Evolutionary conservation across 2,797 vertebrate species (phyloP).

Genomic region (Paedocypris micromegethes): DNA sequence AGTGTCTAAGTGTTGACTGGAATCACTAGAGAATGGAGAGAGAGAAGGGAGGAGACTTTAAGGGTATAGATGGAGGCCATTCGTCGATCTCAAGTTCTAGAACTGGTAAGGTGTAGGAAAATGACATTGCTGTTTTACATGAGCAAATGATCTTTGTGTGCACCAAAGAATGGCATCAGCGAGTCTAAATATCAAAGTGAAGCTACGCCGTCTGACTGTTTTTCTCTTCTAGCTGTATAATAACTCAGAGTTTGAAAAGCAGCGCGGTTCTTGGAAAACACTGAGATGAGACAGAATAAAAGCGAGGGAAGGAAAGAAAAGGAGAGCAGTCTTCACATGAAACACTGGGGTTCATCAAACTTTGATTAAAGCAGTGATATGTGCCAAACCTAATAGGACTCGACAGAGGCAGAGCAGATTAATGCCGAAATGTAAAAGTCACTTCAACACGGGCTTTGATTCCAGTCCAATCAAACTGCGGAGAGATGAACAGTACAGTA

Average conservation of each 20-base stretch:
- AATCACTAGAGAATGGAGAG: conserved; percentile 11
- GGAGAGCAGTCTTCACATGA: conserved; percentile 9
- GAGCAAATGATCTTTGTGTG: neutral
- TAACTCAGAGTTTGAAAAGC: neutral
- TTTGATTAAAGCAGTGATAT: conserved; percentile 25
- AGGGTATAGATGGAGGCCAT: neutral
- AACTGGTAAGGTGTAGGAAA: neutral
- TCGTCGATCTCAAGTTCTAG: neutral
- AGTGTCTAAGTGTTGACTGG: conserved; percentile 43
- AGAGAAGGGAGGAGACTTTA: neutral
- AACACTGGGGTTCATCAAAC: conserved; percentile 15
- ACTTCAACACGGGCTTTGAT: conserved; percentile 12
- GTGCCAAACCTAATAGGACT: conserved; percentile 23
- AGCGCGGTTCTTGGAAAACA: conserved; percentile 9
- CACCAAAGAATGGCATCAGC: neutral
- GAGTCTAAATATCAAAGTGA: neutral
- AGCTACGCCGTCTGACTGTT: conserved; percentile 1
- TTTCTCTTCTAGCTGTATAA: neutral
- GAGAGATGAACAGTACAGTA: neutral
- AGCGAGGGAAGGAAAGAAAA: neutral
- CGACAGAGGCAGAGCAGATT: conserved; percentile 14
- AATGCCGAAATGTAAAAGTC: conserved; percentile 3
- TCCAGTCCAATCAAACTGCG: conserved; percentile 2
- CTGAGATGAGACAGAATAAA: conserved; percentile 4
- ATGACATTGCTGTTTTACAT: conserved; percentile 1